Base-by-base conservation (phyloP, 2,797 vertebrate genomes). In the Coregonus suidteri region DNA sequence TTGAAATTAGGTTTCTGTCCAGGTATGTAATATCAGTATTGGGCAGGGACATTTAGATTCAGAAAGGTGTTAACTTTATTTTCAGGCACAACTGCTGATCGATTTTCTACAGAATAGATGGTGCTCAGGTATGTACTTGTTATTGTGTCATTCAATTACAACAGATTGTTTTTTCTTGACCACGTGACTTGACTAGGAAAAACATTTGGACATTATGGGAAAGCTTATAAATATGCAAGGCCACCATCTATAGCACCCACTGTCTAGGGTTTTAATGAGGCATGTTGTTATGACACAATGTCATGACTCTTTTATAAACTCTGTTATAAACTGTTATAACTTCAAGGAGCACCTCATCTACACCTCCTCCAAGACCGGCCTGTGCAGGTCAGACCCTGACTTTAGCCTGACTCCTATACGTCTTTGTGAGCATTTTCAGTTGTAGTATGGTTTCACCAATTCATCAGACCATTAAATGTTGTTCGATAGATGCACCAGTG, bases 81-180 rank as follows among this genome's bases (percentile, higher is more conserved):
- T 88, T 4, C 89, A 99, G 98, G 96, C 88, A 98, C 96, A 16
- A 99, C 98, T 0, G 97, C 97, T 0, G 97, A 98, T 87, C 96
- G 97, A 1, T 98, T 25, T 25, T 99, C 93, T 99, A 99, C 93
- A 94, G 98, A 91, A 98, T 99, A 75, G 98, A 99, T 89, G 94
- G 97, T 0, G 97, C 96, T 51, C 98, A 99, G 97, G 98, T 99
- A 84, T 18, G 31, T 34, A 2, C 31, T 34, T 34, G 31, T 34
- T 34, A 34, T 34, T 34, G 2, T 34, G 31, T 34, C 31, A 34
- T 34, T 34, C 2, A 34, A 34, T 34, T 34, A 34, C 31, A 34
- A 34, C 31, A 34, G 31, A 34, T 34, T 3, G 31, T 34, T 34
- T 34, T 34, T 34, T 34, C 31, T 34, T 34, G 31, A 34, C 31